A percentile compares a stretch with the other conserved stretches of the same genome.
phyloP scores from a whole-genome alignment of 2,113 vertebrate species.

The Triplophysa tibetana region DNA sequence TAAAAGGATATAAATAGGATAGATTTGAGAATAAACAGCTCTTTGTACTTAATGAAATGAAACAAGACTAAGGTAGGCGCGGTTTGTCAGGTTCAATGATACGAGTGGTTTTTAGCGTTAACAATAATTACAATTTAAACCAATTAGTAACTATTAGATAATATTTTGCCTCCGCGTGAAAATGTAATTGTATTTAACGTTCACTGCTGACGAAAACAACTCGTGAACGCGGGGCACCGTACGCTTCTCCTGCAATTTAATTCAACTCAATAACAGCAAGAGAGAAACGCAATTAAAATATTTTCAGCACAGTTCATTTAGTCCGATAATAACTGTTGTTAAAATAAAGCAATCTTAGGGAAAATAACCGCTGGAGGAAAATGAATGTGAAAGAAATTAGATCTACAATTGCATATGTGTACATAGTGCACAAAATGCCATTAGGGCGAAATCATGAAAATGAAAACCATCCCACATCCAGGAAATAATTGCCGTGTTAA shows the following conservation, averaged over 20 bases:
- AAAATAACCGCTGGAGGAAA: slow-evolving; percentile 40
- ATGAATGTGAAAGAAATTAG: slow-evolving; percentile 37
- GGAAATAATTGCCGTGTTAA: slow-evolving; percentile 8
- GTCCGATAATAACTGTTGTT: slow-evolving; percentile 51
- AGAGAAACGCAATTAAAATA: slow-evolving; percentile 54
- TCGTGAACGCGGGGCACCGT: slow-evolving; percentile 42
- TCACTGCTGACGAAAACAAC: slow-evolving; percentile 53
- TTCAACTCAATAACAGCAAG: slow-evolving; percentile 55
- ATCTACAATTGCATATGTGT: slow-evolving; percentile 27
- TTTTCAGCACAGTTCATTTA: slow-evolving; percentile 57
- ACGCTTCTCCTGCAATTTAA: slow-evolving; percentile 48
- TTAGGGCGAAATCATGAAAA: slow-evolving; percentile 11
- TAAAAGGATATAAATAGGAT: slow-evolving; percentile 54
- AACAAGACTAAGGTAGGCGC: slow-evolving; percentile 62
- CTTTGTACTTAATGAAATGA: slow-evolving; percentile 66
- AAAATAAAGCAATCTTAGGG: slow-evolving; percentile 41
- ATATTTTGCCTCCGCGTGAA: slow-evolving; percentile 54
- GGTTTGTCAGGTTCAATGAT: slow-evolving; percentile 66
- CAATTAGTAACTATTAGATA: slow-evolving; percentile 56
- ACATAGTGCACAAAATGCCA: not conserved
- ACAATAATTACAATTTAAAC: slow-evolving; percentile 62
- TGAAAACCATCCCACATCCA: slow-evolving; percentile 9
- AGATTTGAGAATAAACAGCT: slow-evolving; percentile 58
- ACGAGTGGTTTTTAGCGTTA: slow-evolving; percentile 55
- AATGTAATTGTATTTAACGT: slow-evolving; percentile 58